Evolutionary conservation across 2,888 invertebrate genomes (phyloP).

Genomic region (Villa cingulata): DNA sequence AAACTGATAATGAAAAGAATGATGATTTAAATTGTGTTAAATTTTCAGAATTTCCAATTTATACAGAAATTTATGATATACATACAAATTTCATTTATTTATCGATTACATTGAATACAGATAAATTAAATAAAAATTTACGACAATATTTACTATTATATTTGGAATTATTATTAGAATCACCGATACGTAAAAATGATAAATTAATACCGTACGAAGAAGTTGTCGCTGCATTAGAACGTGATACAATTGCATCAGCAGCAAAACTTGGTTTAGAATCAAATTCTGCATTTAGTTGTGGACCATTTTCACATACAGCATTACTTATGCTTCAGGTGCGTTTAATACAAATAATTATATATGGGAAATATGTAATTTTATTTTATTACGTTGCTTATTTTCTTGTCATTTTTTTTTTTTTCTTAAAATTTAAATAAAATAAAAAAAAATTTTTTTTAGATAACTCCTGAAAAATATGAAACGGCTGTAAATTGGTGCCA

Average conservation of each 20-base stretch:
- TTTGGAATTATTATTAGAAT: conserved; percentile 61
- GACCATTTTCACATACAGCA: conserved; percentile 54
- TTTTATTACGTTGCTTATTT: background rate
- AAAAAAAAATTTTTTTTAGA: conserved; percentile 19
- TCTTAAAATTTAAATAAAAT: background rate
- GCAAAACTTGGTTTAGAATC: conserved; percentile 49
- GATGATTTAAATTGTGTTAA: conserved; percentile 35
- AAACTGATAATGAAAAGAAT: conserved; percentile 17
- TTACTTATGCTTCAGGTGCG: conserved; percentile 44
- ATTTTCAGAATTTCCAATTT: conserved; percentile 54
- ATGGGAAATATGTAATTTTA: background rate
- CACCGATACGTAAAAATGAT: conserved; percentile 44
- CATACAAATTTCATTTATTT: conserved; percentile 74
- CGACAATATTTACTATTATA: conserved; percentile 63
- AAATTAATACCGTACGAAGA: conserved; percentile 42
- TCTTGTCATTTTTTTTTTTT: no score
- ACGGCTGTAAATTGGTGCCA: conserved; percentile 62
- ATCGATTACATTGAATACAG: conserved; percentile 57
- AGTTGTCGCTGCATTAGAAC: conserved; percentile 64
- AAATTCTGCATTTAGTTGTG: conserved; percentile 49
- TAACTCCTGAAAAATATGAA: conserved; percentile 61
- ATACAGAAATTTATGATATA: conserved; percentile 63
- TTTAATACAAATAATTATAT: background rate
- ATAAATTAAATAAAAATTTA: conserved; percentile 41
- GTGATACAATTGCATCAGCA: conserved; percentile 53